These are phyloP conservation scores for Eubasilissa regina DNA, from an alignment of 1,140 invertebrate genomes.

Conservation along the genomic window DNA sequence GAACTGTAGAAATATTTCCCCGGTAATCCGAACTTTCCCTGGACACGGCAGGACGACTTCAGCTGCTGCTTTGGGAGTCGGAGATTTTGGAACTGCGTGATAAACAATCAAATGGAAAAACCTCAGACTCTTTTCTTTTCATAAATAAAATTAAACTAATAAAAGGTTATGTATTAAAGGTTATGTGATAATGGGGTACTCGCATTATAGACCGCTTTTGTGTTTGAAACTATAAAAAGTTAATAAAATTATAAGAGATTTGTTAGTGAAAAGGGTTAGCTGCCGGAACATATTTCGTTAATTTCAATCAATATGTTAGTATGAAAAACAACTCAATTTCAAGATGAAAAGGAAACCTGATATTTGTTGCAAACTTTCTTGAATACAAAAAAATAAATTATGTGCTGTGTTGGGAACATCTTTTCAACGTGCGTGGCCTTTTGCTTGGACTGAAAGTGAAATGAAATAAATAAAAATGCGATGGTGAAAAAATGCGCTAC, in stretches of 20 bases:
- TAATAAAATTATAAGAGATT: slow-evolving; percentile 1
- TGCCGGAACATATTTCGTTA: not conserved
- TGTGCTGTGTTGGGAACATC: slow-evolving; percentile 52
- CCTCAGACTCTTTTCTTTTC: not conserved
- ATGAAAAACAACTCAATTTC: slow-evolving; percentile 37
- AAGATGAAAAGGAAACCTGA: slow-evolving; percentile 56
- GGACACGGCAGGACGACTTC: slow-evolving; percentile 68
- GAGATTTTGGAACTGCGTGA: slow-evolving; percentile 52
- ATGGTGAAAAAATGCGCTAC: slow-evolving; percentile 11
- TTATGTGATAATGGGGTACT: too few relatives aligned
- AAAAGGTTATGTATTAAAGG: too few relatives aligned
- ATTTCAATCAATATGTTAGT: slow-evolving; percentile 33
- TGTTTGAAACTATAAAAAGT: slow-evolving; percentile 2
- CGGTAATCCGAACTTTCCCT: slow-evolving; percentile 66
- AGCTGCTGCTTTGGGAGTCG: slow-evolving; percentile 61
- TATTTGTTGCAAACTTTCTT: slow-evolving; percentile 52
- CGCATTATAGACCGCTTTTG: not conserved
- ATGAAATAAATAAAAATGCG: slow-evolving; percentile 52
- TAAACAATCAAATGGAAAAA: slow-evolving; percentile 35
- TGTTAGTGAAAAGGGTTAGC: slow-evolving; percentile 29
- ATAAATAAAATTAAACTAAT: too few relatives aligned
- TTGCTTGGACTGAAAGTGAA: slow-evolving; percentile 59
- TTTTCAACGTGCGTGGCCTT: slow-evolving; percentile 59
- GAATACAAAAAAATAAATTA: slow-evolving; percentile 55
- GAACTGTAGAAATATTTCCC: slow-evolving; percentile 63